Evolutionary conservation across 2,113 vertebrate genomes (phyloP), one percentile per base, ranked within the genome.

Genomic region (Mugil cephalus): DNA sequence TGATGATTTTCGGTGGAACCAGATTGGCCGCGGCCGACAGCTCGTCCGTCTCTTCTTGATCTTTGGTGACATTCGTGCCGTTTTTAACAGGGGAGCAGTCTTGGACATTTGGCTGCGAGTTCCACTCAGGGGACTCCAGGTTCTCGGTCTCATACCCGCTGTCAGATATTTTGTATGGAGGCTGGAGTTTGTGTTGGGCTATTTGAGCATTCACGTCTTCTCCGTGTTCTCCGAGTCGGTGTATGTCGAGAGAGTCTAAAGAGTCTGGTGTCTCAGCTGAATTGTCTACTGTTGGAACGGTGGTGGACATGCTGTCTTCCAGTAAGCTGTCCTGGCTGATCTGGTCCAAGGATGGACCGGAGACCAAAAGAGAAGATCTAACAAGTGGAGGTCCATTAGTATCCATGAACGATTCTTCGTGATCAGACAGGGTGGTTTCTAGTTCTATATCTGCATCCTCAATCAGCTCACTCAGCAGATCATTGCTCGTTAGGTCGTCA

Each of bases 131-230:
- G 59, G 98, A 99, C 74, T 99, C 98, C 66, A 98, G 80, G 88
- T 99, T 99, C 90, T 99, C 98, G 0, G 98, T 99, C 90, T 99
- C 98, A 9, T 99, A 99, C 15, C 98, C 98, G 2, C 98, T 99
- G 82, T 99, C 98, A 1, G 96, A 95, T 30, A 97, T 95, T 88
- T 96, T 98, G 86, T 97, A 96, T 0, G 97, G 97, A 4, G 96
- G 95, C 68, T 95, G 71, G 66, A 95, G 95, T 58, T 97, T 97
- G 91, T 95, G 93, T 17, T 93, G 88, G 17, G 87, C 72, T 5
- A 59, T 24, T 39, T 72, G 77, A 87, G 64, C 61, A 35, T 63
- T 84, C 19, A 87, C 71, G n/a, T 93, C 85, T n/a, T 90, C 88
- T 19, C 46, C 87, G 15, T 88, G 89, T 6, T 93, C 95, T 10